Base-by-base conservation (phyloP, 1,140 invertebrate genomes). In the Drosophila sturtevanti region DNA sequence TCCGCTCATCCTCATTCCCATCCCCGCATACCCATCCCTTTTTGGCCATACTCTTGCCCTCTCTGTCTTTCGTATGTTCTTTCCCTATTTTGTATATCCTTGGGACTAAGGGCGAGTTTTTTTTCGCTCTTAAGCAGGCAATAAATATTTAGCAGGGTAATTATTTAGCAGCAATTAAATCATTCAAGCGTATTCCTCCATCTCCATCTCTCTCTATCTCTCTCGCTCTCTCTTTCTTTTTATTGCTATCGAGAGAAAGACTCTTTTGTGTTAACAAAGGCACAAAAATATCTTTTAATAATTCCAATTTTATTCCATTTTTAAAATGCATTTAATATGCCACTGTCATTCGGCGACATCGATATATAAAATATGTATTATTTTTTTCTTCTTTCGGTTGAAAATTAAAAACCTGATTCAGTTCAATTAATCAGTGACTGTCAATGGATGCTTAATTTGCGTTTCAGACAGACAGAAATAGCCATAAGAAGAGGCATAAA, bases 381-480 rank as follows among this genome's bases (percentile, higher is more conserved):
- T 64, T 38, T 63, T 78, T 55, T 37, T 44, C 24, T 22, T 65
- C 63, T 78, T 81, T 38, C 61, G 72, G 44, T 27, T 80, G 72
- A 35, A 85, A 86, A 86, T 85, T 81, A 86, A 85, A 86, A 85
- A 78, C 79, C 75, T 79, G 79, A 79, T 87, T 82, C 79, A 77
- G 65, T 79, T 72, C 79, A 87, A 87, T 86, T 86, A 86, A 86
- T 86, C 82, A 86, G 63, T 66, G 68, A 81, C 66, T 86, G 82
- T 87, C 82, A 82, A 86, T 86, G 82, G 54, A 76, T 82, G 84
- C 56, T 87, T 79, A 87, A 86, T 86, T 82, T 81, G 72, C 65
- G 65, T 68, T 62, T 58, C 41, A 37, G 48, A 55, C 22, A 64
- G 31, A 62, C 38, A 24, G 21, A 60, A 58, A 70, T 59, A 65